phyloP scores from a whole-genome alignment of 2,797 vertebrate species.

The Acanthurus leucopareius region DNA sequence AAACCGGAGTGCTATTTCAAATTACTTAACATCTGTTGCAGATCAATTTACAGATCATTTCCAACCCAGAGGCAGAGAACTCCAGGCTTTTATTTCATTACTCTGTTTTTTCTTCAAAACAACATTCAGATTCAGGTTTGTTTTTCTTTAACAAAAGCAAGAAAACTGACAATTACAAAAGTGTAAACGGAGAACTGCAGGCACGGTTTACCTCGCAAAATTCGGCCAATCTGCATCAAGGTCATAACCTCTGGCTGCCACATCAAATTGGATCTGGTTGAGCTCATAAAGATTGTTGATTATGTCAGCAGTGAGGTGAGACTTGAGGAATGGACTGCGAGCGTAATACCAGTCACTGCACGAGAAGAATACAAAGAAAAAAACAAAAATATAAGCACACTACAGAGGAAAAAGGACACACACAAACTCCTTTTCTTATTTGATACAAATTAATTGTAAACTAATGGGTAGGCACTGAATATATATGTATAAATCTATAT shows the following conservation, averaged over 20 bases:
- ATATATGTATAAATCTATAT: too few relatives aligned
- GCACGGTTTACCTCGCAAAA: conserved; percentile 91
- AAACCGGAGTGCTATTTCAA: conserved; percentile 19
- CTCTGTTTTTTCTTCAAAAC: not conserved
- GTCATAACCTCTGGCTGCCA: conserved; percentile 94
- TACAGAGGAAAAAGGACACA: not conserved
- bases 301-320: conserved; percentile 91
- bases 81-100: not conserved
- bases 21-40: not conserved
- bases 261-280: conserved; percentile 95
- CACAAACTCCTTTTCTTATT: too few relatives aligned
- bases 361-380: conserved; percentile 24
- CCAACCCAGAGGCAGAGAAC: not conserved
- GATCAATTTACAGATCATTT: conserved; percentile 26
- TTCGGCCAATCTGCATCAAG: conserved; percentile 95
- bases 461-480: too few relatives aligned
- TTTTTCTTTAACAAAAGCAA: not conserved
- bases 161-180: not conserved
- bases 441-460: too few relatives aligned
- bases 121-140: not conserved
- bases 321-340: conserved; percentile 95
- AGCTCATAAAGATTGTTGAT: conserved; percentile 96
- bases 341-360: conserved; percentile 97
- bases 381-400: not conserved
- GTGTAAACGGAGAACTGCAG: not conserved